Conservation (phyloP, 2,797 vertebrate genomes). For the Pterois miles region DNA sequence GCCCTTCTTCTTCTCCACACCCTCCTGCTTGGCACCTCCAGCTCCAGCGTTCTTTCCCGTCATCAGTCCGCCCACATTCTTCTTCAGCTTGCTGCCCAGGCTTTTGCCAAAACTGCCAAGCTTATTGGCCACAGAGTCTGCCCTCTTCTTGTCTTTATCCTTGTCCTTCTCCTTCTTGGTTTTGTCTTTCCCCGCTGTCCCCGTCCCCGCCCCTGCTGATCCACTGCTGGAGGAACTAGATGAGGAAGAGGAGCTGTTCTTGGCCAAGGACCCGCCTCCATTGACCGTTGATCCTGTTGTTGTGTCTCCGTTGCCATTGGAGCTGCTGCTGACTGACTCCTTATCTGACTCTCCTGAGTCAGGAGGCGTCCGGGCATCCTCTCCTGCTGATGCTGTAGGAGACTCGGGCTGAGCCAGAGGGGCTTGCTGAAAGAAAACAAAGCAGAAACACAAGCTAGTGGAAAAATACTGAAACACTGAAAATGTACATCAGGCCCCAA, state of each 20-base stretch:
- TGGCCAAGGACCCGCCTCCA: slow-evolving; percentile 65
- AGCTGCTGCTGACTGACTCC: slow-evolving; percentile 97
- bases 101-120: slow-evolving; percentile 97
- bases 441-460: slow-evolving; percentile 13
- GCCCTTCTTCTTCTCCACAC: slow-evolving; percentile 90
- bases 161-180: slow-evolving; percentile 86
- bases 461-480: not conserved
- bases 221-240: slow-evolving; percentile 81
- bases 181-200: slow-evolving; percentile 73
- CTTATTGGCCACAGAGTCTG: slow-evolving; percentile 96
- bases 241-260: slow-evolving; percentile 80
- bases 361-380: slow-evolving; percentile 89
- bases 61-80: slow-evolving; percentile 97
- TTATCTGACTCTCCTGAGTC: slow-evolving; percentile 97
- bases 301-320: slow-evolving; percentile 87
- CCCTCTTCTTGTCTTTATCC: slow-evolving; percentile 91
- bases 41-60: slow-evolving; percentile 82
- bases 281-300: slow-evolving; percentile 51
- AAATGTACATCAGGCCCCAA: not conserved
- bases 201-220: slow-evolving; percentile 54
- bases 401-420: slow-evolving; percentile 96
- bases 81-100: slow-evolving; percentile 95
- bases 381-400: slow-evolving; percentile 92
- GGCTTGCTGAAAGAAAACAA: slow-evolving; percentile 79
- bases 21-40: slow-evolving; percentile 76